phyloP scores from a whole-genome alignment of 2,888 invertebrate genomes.

The Cataglyphis altisquamis region DNA sequence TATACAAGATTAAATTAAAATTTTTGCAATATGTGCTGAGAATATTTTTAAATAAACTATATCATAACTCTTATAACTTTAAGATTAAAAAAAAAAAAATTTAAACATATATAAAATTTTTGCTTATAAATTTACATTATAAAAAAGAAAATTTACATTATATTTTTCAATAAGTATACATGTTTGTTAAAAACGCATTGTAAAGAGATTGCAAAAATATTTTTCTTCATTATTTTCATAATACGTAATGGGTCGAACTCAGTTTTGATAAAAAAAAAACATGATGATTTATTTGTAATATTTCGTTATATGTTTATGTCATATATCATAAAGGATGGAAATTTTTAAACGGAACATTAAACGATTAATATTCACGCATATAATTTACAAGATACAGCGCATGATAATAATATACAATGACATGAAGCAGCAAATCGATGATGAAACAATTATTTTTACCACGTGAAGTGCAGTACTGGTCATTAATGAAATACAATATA shows the following conservation, averaged over 20 bases:
- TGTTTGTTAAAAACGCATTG: constrained; percentile 27
- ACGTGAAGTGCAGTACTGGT: constrained; percentile 67
- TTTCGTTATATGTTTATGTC: constrained; percentile 37
- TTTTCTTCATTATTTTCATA: constrained; percentile 52
- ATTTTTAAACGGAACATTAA: constrained; percentile 51
- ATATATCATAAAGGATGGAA: constrained; percentile 43
- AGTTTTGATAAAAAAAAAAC: constrained; percentile 41
- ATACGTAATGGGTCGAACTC: constrained; percentile 32
- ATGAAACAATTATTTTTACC: constrained; percentile 32
- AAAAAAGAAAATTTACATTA: constrained; percentile 27
- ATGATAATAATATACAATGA: constrained; percentile 58
- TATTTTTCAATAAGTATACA: constrained; percentile 32
- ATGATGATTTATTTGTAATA: constrained; percentile 54
- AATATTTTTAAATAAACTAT: constrained; percentile 35
- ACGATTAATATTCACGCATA: constrained; percentile 57
- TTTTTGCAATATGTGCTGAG: constrained; percentile 10
- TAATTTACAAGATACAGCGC: constrained; percentile 58
- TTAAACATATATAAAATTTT: constrained; percentile 19
- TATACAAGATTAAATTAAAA: constrained; percentile 30
- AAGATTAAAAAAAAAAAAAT: constrained; percentile 18
- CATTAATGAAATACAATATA: constrained; percentile 64
- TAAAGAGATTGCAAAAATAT: constrained; percentile 53
- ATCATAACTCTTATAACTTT: constrained; percentile 16
- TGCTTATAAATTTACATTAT: not conserved
- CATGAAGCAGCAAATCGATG: constrained; percentile 47